Evolutionary conservation across 2,888 invertebrate species (phyloP), one percentile per base, ranked within the genome.

Genomic region (Dynastes grantii): DNA sequence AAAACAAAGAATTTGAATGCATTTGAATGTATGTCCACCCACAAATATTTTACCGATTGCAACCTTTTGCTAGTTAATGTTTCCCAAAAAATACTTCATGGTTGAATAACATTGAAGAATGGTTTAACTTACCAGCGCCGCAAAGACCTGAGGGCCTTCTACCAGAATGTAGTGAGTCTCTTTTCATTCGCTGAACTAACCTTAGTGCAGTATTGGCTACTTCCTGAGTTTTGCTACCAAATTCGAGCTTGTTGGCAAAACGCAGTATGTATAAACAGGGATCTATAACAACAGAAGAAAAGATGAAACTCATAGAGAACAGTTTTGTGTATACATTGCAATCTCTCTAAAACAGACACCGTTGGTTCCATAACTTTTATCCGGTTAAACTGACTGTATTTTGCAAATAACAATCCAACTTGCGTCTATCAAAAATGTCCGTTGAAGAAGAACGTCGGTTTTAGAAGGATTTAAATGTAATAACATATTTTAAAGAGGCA

Each of bases 141-240:
- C 99, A 99, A 27, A 99, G 92, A 11, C 99, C 99, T 0, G 98
- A 98, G 0, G 99, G 99, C 83, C 98, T 90, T 79, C 99, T 91
- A 6, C 99, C 99, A 0, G 96, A 97, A 88, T 98, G 97, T 88
- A 99, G 95, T 88, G 97, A 98, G 89, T 99, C 99, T 85, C 97
- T 92, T 89, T 98, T 99, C 99, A 99, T 99, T 84, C 99, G 92
- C 89, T 97, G 96, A 29, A 99, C 97, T 80, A 99, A 91, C 77
- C 99, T 92, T 78, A 97, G 90, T 0, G 99, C 99, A 1, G 99
- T 98, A 92, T 95, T 96, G 77, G 96, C 95, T 4, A 99, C 98
- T 87, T 97, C 97, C 85, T 98, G 97, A 11, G 96, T 96, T 89
- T 97, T 97, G 0, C 95, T 94, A 0, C 95, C 97, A 86, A 98